Evolutionary conservation across 2,888 invertebrate species (phyloP), one percentile per base, ranked within the genome.

Genomic region (Eristalinus aeneus): DNA sequence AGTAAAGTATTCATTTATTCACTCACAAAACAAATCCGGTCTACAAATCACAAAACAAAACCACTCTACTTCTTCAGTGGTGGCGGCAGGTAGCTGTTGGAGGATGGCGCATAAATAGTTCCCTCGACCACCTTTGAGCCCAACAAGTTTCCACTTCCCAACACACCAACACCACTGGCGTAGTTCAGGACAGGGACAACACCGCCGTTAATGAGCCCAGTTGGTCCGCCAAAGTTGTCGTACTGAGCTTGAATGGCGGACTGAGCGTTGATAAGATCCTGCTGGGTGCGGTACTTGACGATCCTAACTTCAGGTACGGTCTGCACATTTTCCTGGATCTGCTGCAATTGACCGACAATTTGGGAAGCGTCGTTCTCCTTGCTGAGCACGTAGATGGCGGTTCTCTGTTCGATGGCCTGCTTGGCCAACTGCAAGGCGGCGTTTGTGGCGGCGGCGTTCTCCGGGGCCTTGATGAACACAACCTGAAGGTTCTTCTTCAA

Each of bases 401-500:
- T 92, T 88, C 90, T 89, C 32, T 92, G 91, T 39, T 92, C 89
- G 32, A 89, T 90, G 77, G 90, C 91, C 79, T 91, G 91, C 75
- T 91, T 91, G 22, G 91, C 91, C 81, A 91, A 77, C 65, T 90
- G 89, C 60, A 91, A 75, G 6, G 91, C 91, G 53, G 91, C 91
- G 76, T 91, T 89, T 87, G 91, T 91, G 58, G 91, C 74, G 0
- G 89, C 91, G 78, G 89, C 89, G 81, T 91, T 91, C 89, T 91
- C 91, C 75, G 91, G 91, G 58, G 91, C 91, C 89, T 91, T 92
- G 56, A 92, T 91, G 89, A 92, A 92, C 63, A 92, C 89, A 36
- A 92, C 91, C 6, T 91, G 91, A 31, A 91, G 78, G 46, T 90
- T 90, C 68, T 91, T 90, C 56, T 89, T 89, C 4, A 90, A 63